These are phyloP conservation scores for Diogma glabrata DNA, from an alignment of 2,888 invertebrate species.

Conservation along the genomic window DNA sequence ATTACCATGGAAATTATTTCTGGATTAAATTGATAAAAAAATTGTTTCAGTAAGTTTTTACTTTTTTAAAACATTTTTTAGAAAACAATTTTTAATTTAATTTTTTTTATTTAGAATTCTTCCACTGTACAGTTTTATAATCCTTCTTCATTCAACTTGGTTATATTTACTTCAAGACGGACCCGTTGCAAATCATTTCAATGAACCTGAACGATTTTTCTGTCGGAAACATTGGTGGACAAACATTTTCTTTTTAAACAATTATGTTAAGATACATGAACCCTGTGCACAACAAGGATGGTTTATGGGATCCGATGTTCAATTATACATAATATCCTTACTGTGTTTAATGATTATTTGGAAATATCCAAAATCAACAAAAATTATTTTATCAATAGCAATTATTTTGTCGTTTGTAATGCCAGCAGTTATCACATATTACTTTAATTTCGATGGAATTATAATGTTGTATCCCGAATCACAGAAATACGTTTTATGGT, in stretches of 20 bases:
- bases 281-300: slow-evolving; percentile 25
- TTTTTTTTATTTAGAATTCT: slow-evolving; percentile 31
- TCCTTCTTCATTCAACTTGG: slow-evolving; percentile 34
- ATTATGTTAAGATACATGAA: slow-evolving; percentile 33
- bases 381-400: not conserved
- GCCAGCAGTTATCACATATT: not conserved
- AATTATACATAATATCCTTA: slow-evolving; percentile 37
- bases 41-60: not conserved
- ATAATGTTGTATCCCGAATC: slow-evolving; percentile 3
- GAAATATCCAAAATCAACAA: slow-evolving; percentile 8
- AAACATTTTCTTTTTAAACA: slow-evolving; percentile 38
- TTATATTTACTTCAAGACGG: slow-evolving; percentile 33
- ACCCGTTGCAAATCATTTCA: slow-evolving; percentile 35
- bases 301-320: slow-evolving; percentile 41
- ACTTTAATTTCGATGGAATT: not conserved
- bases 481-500: slow-evolving; percentile 1
- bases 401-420: not conserved
- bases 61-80: not conserved
- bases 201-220: slow-evolving; percentile 30
- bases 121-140: slow-evolving; percentile 34
- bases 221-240: slow-evolving; percentile 41
- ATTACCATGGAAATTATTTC: not conserved
- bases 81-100: not conserved
- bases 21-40: not conserved
- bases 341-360: slow-evolving; percentile 28